Base-by-base conservation (phyloP, 2,113 vertebrate genomes). In the Micromys minutus region DNA sequence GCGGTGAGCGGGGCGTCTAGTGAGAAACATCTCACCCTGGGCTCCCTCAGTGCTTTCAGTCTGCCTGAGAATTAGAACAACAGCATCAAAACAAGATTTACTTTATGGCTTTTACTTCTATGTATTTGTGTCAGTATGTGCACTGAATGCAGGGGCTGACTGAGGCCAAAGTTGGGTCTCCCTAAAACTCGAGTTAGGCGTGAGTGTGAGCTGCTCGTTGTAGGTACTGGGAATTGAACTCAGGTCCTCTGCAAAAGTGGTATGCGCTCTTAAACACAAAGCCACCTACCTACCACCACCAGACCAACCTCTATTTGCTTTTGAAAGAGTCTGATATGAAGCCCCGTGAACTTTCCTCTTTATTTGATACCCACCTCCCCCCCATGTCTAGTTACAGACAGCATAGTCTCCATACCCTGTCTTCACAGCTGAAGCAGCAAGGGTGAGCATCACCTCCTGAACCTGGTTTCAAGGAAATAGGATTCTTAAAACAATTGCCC, bases 401-500 rank as follows among this genome's bases (percentile, higher is more conserved):
- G 57, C 36, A n/a, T 4, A 83, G 17, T 12, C 1, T 12, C 42
- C 47, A 36, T 5, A 6, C 34, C 31, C 16, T 24, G 19, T 65
- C 67, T 34, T 39, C 24, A 8, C 7, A 74, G 19, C 47, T 50
- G 39, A 3, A 45, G 7, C 21, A 17, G 61, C 21, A 47, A 83
- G 79, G 69, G 29, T 47, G 59, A 89, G 19, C 7, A 71, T 85
- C 15, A 24, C 12, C 31, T 95, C 77, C 76, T 76, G 42, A 39
- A 77, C 9, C 71, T 50, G 45, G 57, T 21, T 90, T 87, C 63
- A 57, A 59, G 36, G 17, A 15, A 94, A 72, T 17, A 17, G 26
- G 36, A 75, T 50, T 94, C 94, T 84, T 42, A 59, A 39, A 36
- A 67, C n/a, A 19, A 42, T 26, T 61, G 86, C 87, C 11, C 92